Conservation (phyloP, 2,888 invertebrate species). For the Oegoconia quadripuncta region DNA sequence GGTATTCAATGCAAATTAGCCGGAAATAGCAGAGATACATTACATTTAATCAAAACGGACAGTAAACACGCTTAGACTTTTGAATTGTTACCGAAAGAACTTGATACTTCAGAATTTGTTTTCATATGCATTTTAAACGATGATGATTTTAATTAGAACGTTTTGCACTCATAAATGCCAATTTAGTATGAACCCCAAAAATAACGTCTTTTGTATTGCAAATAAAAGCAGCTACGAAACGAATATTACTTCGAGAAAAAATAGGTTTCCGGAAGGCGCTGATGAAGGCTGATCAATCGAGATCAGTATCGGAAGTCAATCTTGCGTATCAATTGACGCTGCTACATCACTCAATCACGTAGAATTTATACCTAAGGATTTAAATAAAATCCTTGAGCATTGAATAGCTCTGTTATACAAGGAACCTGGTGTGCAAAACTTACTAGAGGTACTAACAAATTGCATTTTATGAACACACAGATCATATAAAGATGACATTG, state of each 20-base stretch:
- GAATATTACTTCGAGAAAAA: slow-evolving; percentile 27
- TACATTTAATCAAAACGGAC: not conserved
- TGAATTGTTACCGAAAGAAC: not conserved
- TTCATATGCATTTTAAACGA: no score
- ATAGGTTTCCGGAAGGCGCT: slow-evolving; percentile 28
- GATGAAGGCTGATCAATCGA: slow-evolving; percentile 37
- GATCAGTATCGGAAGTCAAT: slow-evolving; percentile 35
- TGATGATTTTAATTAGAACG: no score
- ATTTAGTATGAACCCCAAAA: no score
- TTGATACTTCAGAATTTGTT: no score
- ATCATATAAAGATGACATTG: no score
- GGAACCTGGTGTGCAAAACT: not conserved
- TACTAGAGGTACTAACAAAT: no score
- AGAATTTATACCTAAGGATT: not conserved
- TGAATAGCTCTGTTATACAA: not conserved
- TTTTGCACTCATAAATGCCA: no score
- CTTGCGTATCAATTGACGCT: slow-evolving; percentile 30
- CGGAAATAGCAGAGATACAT: slow-evolving; percentile 40
- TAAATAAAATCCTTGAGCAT: not conserved
- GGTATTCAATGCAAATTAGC: slow-evolving; percentile 62
- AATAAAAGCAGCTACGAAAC: slow-evolving; percentile 13
- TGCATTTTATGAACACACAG: no score
- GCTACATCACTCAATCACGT: slow-evolving; percentile 16
- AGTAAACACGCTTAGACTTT: not conserved
- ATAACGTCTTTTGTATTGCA: slow-evolving; percentile 17